Conservation (phyloP, 2,797 vertebrate genomes). For the Poeciliopsis paucimaculata region DNA sequence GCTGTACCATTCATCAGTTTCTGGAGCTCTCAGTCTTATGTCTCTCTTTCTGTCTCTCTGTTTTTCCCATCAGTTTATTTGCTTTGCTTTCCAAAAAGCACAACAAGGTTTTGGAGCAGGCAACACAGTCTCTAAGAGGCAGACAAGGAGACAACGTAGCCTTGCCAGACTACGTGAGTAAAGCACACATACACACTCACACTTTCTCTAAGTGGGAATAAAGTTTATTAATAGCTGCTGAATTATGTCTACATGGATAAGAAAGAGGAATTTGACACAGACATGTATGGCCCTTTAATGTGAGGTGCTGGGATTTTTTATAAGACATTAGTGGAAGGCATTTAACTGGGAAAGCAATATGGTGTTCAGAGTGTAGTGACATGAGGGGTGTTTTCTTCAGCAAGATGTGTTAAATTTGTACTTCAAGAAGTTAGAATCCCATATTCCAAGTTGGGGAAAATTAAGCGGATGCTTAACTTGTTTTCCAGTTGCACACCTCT, state of each 20-base stretch:
- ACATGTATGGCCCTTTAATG: background rate
- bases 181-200: slow-evolving; percentile 15
- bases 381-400: background rate
- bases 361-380: background rate
- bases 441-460: background rate
- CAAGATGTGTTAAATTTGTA: background rate
- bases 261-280: slow-evolving; percentile 6
- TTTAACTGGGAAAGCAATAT: background rate
- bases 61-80: slow-evolving; percentile 86
- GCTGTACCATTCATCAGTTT: slow-evolving; percentile 32
- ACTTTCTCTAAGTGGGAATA: slow-evolving; percentile 6
- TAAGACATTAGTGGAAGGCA: background rate
- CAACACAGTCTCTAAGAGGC: slow-evolving; percentile 92
- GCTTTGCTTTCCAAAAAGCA: slow-evolving; percentile 98
- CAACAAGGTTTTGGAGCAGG: slow-evolving; percentile 98
- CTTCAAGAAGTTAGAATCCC: background rate
- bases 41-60: background rate
- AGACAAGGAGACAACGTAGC: slow-evolving; percentile 83
- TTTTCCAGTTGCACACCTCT: background rate
- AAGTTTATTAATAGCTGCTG: slow-evolving; percentile 30
- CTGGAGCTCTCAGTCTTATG: slow-evolving; percentile 30
- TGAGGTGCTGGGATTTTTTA: background rate
- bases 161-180: slow-evolving; percentile 96
- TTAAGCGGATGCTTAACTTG: background rate
- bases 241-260: slow-evolving; percentile 40